Evolutionary conservation across 2,888 invertebrate genomes (phyloP).

Genomic region (Phalera bucephala): DNA sequence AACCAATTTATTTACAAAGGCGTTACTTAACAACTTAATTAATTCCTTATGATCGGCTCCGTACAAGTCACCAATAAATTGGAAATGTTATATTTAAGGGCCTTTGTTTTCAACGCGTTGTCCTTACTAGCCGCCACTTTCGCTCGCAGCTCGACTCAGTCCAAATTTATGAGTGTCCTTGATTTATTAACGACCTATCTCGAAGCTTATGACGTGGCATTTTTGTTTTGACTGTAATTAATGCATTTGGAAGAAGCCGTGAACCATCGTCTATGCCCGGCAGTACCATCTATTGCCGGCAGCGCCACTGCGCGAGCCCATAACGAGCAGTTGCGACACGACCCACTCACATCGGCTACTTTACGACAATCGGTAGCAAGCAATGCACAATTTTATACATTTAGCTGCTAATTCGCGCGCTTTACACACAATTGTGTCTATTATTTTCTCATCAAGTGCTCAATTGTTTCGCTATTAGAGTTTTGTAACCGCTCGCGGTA

Average conservation of each 20-base stretch:
- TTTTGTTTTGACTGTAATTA: too few relatives aligned
- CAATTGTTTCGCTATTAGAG: background rate
- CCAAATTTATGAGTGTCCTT: too few relatives aligned
- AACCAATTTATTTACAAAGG: background rate
- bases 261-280: too few relatives aligned
- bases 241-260: too few relatives aligned
- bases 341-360: too few relatives aligned
- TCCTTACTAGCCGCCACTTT: background rate
- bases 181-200: too few relatives aligned
- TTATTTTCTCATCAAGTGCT: background rate
- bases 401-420: background rate
- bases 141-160: background rate
- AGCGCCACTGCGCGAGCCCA: too few relatives aligned
- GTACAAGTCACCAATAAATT: background rate
- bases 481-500: background rate
- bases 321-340: background rate
- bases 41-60: background rate
- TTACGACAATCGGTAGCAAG: background rate
- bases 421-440: background rate
- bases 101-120: background rate
- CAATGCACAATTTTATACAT: background rate
- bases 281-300: too few relatives aligned
- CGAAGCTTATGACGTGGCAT: too few relatives aligned
- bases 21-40: background rate
- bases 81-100: background rate